Conservation (phyloP, 2,113 vertebrate species). For the Eudyptes chrysolophus region DNA sequence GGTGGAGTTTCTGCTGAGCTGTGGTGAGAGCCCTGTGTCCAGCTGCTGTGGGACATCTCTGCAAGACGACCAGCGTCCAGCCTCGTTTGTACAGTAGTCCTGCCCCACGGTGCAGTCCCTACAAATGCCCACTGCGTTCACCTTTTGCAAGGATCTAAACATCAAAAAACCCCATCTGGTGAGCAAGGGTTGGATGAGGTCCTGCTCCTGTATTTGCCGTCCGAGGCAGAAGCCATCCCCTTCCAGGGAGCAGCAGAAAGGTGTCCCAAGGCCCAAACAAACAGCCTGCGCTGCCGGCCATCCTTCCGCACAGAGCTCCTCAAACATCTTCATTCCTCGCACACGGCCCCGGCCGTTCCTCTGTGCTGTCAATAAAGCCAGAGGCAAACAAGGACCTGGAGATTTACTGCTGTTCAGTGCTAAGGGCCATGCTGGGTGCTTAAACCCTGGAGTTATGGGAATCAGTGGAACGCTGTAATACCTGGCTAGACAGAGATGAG, state of each 20-base stretch:
- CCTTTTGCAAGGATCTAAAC: background rate
- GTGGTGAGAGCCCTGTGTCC: accelerated
- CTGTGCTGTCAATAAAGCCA: background rate
- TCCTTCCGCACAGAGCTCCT: background rate
- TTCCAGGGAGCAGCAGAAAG: background rate
- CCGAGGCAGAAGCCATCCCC: background rate
- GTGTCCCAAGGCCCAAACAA: background rate
- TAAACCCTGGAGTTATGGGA: background rate
- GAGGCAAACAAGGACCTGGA: background rate
- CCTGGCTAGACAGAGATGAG: background rate
- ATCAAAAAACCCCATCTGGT: background rate
- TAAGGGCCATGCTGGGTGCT: background rate
- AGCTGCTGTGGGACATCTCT: background rate
- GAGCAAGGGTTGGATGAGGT: background rate
- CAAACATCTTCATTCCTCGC: background rate
- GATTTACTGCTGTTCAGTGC: background rate
- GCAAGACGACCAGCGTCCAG: background rate
- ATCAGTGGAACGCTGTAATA: background rate
- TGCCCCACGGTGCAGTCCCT: background rate
- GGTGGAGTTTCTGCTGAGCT: background rate
- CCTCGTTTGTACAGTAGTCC: too few species aligned
- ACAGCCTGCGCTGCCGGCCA: accelerated
- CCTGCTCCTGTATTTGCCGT: accelerated
- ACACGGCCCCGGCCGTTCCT: accelerated
- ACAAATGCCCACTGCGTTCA: accelerated